A percentile compares a stretch with the other conserved stretches of the same genome.
These are phyloP conservation scores for Eublepharis macularius DNA, from an alignment of 2,113 vertebrate species.

Conservation along the genomic window DNA sequence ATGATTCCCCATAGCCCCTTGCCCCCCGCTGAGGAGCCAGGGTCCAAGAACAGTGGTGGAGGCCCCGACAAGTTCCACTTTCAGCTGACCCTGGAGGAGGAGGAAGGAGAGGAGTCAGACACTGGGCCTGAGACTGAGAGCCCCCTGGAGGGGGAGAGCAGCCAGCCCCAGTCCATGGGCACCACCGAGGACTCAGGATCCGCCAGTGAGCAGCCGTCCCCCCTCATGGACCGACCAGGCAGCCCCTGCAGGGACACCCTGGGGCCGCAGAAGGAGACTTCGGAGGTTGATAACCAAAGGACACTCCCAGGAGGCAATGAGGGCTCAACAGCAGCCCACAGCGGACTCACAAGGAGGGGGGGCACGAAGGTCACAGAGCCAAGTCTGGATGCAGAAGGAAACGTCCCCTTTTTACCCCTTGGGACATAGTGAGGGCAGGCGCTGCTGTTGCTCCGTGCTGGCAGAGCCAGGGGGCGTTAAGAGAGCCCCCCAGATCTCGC, in stretches of 20 bases:
- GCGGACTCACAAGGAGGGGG: accelerated
- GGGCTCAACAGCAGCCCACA: accelerated
- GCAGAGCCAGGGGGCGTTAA: not conserved
- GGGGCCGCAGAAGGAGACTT: constrained; percentile 19
- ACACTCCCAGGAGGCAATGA: not conserved
- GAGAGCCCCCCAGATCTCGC: not conserved
- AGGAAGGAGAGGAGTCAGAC: constrained; percentile 80
- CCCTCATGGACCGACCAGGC: not conserved
- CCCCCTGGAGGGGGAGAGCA: constrained; percentile 75
- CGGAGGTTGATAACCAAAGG: constrained; percentile 14
- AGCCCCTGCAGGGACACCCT: constrained; percentile 9
- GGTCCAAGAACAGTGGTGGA: not conserved
- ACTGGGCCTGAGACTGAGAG: constrained; percentile 66
- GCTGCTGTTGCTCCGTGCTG: accelerated
- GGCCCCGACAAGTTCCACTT: constrained; percentile 84
- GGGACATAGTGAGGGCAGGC: constrained; percentile 6
- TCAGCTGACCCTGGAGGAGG: constrained; percentile 84
- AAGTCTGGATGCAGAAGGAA: constrained; percentile 58
- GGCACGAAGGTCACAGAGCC: constrained; percentile 18
- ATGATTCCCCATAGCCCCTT: constrained; percentile 88
- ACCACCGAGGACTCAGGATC: constrained; percentile 49
- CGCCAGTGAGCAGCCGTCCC: constrained; percentile 2
- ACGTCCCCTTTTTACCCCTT: constrained; percentile 50
- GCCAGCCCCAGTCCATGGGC: constrained; percentile 63
- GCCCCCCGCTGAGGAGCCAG: constrained; percentile 50